phyloP scores from a whole-genome alignment of 2,888 invertebrate genomes.

The Megastigmus dorsalis region DNA sequence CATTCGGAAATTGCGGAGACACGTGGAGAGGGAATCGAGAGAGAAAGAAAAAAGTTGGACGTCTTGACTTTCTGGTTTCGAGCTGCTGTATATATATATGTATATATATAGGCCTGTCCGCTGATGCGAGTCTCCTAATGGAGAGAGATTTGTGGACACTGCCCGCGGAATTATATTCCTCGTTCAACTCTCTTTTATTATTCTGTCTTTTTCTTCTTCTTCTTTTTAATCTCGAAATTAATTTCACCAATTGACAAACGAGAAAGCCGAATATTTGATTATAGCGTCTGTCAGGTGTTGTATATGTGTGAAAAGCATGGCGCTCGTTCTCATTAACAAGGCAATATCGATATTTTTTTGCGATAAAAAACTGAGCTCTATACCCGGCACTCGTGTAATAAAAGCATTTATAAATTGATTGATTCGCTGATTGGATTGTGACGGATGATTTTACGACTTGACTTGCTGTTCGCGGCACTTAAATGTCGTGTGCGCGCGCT shows the following conservation, averaged over 20 bases:
- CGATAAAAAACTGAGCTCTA: no score
- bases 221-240: background rate
- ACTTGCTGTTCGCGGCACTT: background rate
- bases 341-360: constrained; percentile 12
- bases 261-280: constrained; percentile 21
- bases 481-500: background rate
- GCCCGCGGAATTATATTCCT: background rate
- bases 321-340: background rate
- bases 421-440: constrained; percentile 32
- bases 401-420: constrained; percentile 30
- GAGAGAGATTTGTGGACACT: constrained; percentile 11
- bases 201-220: background rate
- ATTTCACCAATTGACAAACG: constrained; percentile 15
- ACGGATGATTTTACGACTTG: constrained; percentile 34
- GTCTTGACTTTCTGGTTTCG: constrained; percentile 38
- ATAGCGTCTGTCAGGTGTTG: background rate
- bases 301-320: constrained; percentile 5
- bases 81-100: no score
- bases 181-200: background rate
- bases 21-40: constrained; percentile 1
- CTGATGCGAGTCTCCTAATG: constrained; percentile 29
- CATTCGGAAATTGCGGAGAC: constrained; percentile 41
- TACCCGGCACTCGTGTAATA: background rate
- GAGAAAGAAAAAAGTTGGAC: background rate
- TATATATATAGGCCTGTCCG: no score